A percentile compares a stretch with the other conserved stretches of the same genome.
Conservation (phyloP, 2,888 invertebrate species). For the Cataglyphis cursor region DNA sequence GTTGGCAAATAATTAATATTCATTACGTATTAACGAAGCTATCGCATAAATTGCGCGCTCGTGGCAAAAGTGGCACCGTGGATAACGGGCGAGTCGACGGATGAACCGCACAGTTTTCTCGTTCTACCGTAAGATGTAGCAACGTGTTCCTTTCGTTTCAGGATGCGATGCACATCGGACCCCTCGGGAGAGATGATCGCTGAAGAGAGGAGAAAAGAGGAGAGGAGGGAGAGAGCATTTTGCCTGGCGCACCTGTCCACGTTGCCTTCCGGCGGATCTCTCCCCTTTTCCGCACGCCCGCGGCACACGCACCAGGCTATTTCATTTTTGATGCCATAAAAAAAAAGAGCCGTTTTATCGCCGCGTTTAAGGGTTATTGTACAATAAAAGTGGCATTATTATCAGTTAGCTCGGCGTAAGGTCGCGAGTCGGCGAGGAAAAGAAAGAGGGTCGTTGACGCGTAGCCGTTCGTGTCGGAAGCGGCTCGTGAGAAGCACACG, state of each 20-base stretch:
- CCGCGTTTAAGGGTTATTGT: slow-evolving; percentile 86
- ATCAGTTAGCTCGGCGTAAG: slow-evolving; percentile 84
- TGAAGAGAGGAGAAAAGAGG: neutral
- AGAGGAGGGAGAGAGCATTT: neutral
- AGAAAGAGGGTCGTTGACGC: slow-evolving; percentile 66
- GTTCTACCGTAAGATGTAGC: slow-evolving; percentile 80
- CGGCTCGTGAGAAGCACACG: slow-evolving; percentile 85
- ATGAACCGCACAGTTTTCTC: slow-evolving; percentile 72
- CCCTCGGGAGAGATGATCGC: slow-evolving; percentile 23
- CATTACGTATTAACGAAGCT: slow-evolving; percentile 86
- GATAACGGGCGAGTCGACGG: slow-evolving; percentile 71
- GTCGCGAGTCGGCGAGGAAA: slow-evolving; percentile 68
- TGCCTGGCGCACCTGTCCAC: slow-evolving; percentile 48
- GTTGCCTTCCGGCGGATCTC: slow-evolving; percentile 36
- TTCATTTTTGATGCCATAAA: slow-evolving; percentile 85
- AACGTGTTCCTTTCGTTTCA: slow-evolving; percentile 69
- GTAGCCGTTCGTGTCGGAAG: slow-evolving; percentile 72
- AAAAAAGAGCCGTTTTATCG: slow-evolving; percentile 83
- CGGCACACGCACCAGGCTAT: slow-evolving; percentile 77
- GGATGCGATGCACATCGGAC: slow-evolving; percentile 18
- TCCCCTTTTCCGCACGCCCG: slow-evolving; percentile 31
- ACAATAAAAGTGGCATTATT: slow-evolving; percentile 87
- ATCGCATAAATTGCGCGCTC: slow-evolving; percentile 83
- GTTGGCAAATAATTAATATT: slow-evolving; percentile 86
- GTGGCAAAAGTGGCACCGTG: slow-evolving; percentile 73